These are phyloP conservation scores for Guaruba guarouba DNA, from an alignment of 2,113 vertebrate genomes.

Conservation along the genomic window DNA sequence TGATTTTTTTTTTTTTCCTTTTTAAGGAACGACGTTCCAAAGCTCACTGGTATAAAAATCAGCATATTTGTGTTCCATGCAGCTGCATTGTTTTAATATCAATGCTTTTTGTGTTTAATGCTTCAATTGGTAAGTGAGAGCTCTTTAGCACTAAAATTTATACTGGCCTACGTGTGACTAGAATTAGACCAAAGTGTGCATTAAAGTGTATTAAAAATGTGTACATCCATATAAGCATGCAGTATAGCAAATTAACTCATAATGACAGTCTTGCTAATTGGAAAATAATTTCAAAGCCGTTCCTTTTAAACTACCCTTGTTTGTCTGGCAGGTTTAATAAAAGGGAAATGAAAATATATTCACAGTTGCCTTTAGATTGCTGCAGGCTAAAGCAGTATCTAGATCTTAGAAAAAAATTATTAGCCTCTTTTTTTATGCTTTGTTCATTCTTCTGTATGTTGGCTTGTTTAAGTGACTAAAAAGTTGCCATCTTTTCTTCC, in stretches of 20 bases:
- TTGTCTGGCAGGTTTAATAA: background rate
- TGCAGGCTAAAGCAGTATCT: constrained; percentile 8
- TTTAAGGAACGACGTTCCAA: background rate
- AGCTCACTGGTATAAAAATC: background rate
- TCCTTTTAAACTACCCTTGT: background rate
- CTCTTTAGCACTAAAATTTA: background rate
- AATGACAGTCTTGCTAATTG: background rate
- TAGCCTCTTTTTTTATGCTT: background rate
- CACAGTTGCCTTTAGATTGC: background rate
- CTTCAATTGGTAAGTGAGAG: background rate
- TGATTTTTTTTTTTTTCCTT: background rate
- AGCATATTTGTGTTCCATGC: background rate
- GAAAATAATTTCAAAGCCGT: constrained; percentile 34
- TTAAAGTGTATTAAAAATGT: background rate
- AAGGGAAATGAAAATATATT: background rate
- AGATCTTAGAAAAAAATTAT: background rate
- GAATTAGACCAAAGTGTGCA: background rate
- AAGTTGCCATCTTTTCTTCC: background rate
- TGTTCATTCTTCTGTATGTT: background rate
- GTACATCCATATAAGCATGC: background rate
- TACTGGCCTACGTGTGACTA: background rate
- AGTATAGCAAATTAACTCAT: background rate
- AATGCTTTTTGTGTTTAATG: background rate
- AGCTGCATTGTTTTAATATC: background rate
- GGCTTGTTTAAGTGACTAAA: background rate